A percentile compares a stretch with the other conserved stretches of the same genome.
Evolutionary conservation across 2,888 invertebrate species (phyloP).

Genomic region (Melanophora roralis): DNA sequence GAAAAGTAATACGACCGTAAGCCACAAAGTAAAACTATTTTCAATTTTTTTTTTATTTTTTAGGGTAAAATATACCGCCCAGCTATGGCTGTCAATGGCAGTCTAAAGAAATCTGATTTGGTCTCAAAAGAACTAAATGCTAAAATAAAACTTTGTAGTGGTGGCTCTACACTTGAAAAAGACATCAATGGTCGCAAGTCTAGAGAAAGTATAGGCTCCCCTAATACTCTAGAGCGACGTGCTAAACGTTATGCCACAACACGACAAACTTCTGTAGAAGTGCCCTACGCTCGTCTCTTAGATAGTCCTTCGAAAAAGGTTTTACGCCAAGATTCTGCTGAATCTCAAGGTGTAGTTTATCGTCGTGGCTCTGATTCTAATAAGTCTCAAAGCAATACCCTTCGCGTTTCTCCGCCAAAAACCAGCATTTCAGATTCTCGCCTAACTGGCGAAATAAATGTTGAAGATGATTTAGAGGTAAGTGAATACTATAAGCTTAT

Average conservation of each 20-base stretch:
- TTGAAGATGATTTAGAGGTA: constrained; percentile 78
- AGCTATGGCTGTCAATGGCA: constrained; percentile 72
- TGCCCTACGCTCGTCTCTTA: constrained; percentile 88
- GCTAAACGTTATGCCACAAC: constrained; percentile 79
- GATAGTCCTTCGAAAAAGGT: constrained; percentile 80
- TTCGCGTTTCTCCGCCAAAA: constrained; percentile 83
- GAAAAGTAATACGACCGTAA: constrained; percentile 65
- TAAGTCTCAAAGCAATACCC: constrained; percentile 67
- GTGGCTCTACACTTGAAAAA: constrained; percentile 66
- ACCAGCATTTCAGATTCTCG: constrained; percentile 92
- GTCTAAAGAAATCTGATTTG: constrained; percentile 72
- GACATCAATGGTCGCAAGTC: constrained; percentile 72
- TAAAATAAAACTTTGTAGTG: constrained; percentile 70
- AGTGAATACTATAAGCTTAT: constrained; percentile 55
- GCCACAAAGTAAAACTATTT: background rate
- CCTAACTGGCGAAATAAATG: constrained; percentile 85
- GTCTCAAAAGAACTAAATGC: constrained; percentile 68
- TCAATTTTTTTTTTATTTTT: background rate
- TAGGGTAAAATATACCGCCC: constrained; percentile 74
- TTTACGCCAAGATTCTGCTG: constrained; percentile 76
- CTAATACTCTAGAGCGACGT: constrained; percentile 75
- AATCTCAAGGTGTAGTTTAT: constrained; percentile 79
- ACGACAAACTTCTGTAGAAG: constrained; percentile 77
- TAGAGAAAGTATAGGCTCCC: constrained; percentile 76
- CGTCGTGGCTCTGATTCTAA: constrained; percentile 79